Evolutionary conservation across 2,797 vertebrate genomes (phyloP).

Genomic region (Rhinatrema bivittatum): DNA sequence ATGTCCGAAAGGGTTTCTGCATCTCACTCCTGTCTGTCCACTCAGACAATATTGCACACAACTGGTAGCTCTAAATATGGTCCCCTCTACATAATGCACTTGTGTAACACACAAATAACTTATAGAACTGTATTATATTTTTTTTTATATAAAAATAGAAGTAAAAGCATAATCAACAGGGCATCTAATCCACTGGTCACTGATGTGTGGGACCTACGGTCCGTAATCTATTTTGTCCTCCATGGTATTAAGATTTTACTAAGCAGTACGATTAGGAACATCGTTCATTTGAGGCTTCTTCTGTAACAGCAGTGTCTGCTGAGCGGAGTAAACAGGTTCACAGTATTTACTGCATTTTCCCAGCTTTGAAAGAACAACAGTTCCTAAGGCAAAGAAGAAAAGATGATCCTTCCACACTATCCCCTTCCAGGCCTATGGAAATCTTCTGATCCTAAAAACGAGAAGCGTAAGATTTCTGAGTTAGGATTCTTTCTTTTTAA

Average conservation of each 20-base stretch:
- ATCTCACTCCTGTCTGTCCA: slow-evolving; percentile 6
- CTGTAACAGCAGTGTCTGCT: neutral
- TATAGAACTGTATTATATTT: too few relatives aligned
- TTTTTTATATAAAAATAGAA: slow-evolving; percentile 18
- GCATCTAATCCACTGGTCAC: slow-evolving; percentile 1
- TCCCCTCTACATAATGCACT: slow-evolving; percentile 14
- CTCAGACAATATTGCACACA: slow-evolving; percentile 14
- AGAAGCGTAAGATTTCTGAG: too few relatives aligned
- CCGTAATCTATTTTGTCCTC: too few relatives aligned
- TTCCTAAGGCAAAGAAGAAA: slow-evolving; percentile 15
- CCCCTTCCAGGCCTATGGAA: slow-evolving; percentile 8
- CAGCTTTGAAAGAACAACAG: slow-evolving; percentile 1
- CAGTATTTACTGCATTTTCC: neutral
- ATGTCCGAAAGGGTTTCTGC: slow-evolving; percentile 5
- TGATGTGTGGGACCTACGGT: too few relatives aligned
- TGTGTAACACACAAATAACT: slow-evolving; percentile 11
- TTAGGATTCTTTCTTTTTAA: too few relatives aligned
- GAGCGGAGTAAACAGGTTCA: neutral
- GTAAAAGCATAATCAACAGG: slow-evolving; percentile 10
- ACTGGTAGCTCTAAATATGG: neutral
- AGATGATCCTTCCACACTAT: slow-evolving; percentile 1
- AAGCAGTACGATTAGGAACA: neutral
- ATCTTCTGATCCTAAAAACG: slow-evolving; percentile 10
- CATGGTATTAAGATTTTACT: too few relatives aligned
- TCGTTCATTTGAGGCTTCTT: slow-evolving; percentile 8